Evolutionary conservation across 2,797 vertebrate genomes (phyloP), one percentile per base, ranked within the genome.

Genomic region (Spinus olivaceus): DNA sequence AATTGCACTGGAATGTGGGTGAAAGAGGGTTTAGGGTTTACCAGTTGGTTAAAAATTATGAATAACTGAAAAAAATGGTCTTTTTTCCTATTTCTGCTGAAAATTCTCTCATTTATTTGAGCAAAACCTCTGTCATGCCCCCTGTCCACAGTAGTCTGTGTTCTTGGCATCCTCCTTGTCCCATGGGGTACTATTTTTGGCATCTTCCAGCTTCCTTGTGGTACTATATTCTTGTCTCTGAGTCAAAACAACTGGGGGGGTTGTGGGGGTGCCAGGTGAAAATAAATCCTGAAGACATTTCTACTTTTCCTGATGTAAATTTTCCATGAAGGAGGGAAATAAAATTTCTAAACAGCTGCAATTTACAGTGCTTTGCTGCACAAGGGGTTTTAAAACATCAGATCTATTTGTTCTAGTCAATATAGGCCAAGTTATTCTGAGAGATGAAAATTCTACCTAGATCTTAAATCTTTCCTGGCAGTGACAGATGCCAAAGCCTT

Each of bases 401-500:
- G 15, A 77, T 86, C 72, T 93, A 71, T 91, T 94, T 88, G 90
- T 81, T 81, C 84, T 70, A 92, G 87, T 56, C 79, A 93, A 86
- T 92, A 81, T 90, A 95, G 88, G 91, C 85, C 94, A 91, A 94
- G 82, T 94, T 80, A 86, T 92, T 94, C 85, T 73, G 66, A 72
- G 92, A 95, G 77, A 93, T 79, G 76, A 95, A 95, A 96, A 92
- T 93, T 96, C 82, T 93, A 91, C 59, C 94, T 88, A 72, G 69
- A 83, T 95, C 92, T 96, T 93, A 96, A 91, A 61, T 96, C 93
- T 93, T 94, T 86, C 60, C 86, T 88, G 86, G 82, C 87, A 86
- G 64, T 89, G 95, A 91, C 92, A 97, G 79, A 94, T 91, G 57
- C 92, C 76, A 87, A 96, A 96, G 85, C 72, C 90, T 94, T 95